Percentiles rank a stretch among this genome's conserved stretches.
Evolutionary conservation across 2,113 vertebrate genomes (phyloP).

Genomic region (Lasiurus cinereus): DNA sequence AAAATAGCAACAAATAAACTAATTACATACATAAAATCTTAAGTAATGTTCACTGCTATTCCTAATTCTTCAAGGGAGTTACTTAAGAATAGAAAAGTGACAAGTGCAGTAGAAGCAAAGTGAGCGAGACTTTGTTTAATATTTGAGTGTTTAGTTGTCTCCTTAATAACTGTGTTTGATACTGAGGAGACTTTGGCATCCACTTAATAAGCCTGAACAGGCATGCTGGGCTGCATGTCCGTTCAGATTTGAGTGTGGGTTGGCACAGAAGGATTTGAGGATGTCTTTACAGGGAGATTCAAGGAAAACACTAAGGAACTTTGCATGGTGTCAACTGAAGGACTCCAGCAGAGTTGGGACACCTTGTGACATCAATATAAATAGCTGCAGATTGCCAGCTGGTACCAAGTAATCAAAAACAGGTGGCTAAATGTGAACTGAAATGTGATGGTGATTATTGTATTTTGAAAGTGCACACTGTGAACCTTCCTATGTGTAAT

Average conservation of each 20-base stretch:
- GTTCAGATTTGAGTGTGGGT: not conserved
- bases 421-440: constrained; percentile 56
- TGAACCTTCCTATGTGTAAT: not conserved
- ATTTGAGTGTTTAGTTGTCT: not conserved
- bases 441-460: constrained; percentile 43
- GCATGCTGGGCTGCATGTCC: not conserved
- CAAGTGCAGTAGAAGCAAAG: not conserved
- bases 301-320: not conserved
- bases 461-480: constrained; percentile 50
- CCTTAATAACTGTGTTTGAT: not conserved
- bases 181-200: not conserved
- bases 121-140: not conserved
- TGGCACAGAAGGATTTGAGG: not conserved
- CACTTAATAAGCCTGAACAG: not conserved
- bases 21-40: not conserved
- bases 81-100: not conserved
- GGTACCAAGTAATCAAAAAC: constrained; percentile 52
- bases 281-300: not conserved
- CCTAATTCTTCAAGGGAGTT: not conserved
- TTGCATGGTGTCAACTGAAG: constrained; percentile 6
- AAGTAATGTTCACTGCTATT: not conserved
- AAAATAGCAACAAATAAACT: not conserved
- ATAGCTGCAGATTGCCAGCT: constrained; percentile 57
- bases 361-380: constrained; percentile 44
- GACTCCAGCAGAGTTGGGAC: not conserved